A percentile compares a stretch with the other conserved stretches of the same genome.
Conservation (phyloP, 2,113 vertebrate genomes). For the Muntiacus reevesi region DNA sequence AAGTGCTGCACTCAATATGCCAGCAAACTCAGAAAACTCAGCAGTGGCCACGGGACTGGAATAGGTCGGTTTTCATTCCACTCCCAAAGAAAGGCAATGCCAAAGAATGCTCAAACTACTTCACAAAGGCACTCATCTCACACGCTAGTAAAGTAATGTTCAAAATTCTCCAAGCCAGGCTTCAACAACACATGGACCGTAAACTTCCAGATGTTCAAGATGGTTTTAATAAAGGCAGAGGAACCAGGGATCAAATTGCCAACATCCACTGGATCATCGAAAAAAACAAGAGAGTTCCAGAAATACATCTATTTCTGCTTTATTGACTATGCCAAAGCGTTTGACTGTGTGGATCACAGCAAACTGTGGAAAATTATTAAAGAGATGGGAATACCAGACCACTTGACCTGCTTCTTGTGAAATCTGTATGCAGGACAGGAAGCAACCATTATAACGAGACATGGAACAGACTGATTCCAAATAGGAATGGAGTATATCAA, state of each 20-base stretch:
- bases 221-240: not conserved
- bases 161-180: not conserved
- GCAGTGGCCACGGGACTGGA: not conserved
- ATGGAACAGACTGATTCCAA: not conserved
- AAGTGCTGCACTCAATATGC: not conserved
- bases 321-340: not conserved
- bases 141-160: not conserved
- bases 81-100: not conserved
- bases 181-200: rapidly evolving
- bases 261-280: rapidly evolving
- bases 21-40: not conserved
- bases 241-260: not conserved
- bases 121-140: not conserved
- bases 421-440: not conserved
- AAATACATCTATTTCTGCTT: not conserved
- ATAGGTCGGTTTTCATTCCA: not conserved
- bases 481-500: not conserved
- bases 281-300: not conserved
- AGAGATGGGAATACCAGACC: not conserved
- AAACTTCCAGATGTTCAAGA: not conserved
- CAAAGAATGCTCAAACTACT: not conserved
- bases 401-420: not conserved
- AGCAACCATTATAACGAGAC: not conserved
- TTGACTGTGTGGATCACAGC: not conserved
- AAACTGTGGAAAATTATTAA: not conserved